These are phyloP conservation scores for Cassiopea xamachana DNA, from an alignment of 30 jellyfish, hydroid and myxozoan genomes.

Conservation along the genomic window DNA sequence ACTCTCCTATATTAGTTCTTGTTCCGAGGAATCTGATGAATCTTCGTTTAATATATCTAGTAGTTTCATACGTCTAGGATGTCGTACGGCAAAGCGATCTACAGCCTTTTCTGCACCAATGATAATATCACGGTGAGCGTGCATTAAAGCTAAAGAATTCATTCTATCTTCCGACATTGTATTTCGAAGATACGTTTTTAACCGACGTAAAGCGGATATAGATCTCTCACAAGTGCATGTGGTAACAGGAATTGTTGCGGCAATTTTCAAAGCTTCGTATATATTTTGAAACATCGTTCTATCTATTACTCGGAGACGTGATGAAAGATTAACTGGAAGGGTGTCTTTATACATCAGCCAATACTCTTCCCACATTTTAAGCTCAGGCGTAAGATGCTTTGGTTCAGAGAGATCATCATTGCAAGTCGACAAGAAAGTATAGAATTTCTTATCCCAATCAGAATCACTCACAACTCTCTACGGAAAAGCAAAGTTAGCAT, in stretches of 20 bases:
- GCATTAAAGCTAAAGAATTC: slow-evolving; percentile 57
- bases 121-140: slow-evolving; percentile 34
- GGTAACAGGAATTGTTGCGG: neutral
- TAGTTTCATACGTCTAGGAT: slow-evolving; percentile 67
- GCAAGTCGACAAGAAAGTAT: neutral
- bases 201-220: neutral
- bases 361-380: slow-evolving; percentile 28
- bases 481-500: neutral
- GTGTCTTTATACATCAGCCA: neutral
- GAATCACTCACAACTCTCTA: neutral
- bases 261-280: neutral
- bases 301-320: neutral
- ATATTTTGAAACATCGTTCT: neutral
- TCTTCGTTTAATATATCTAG: slow-evolving; percentile 33
- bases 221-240: neutral
- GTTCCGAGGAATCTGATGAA: neutral
- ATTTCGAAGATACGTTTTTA: neutral
- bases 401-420: neutral
- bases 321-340: neutral
- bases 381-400: neutral
- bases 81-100: slow-evolving; percentile 42
- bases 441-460: neutral
- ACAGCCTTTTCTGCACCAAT: slow-evolving; percentile 17
- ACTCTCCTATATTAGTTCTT: no score
- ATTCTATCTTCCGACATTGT: slow-evolving; percentile 10